phyloP scores from a whole-genome alignment of 2,113 vertebrate species.

The Prietella phreatophila region DNA sequence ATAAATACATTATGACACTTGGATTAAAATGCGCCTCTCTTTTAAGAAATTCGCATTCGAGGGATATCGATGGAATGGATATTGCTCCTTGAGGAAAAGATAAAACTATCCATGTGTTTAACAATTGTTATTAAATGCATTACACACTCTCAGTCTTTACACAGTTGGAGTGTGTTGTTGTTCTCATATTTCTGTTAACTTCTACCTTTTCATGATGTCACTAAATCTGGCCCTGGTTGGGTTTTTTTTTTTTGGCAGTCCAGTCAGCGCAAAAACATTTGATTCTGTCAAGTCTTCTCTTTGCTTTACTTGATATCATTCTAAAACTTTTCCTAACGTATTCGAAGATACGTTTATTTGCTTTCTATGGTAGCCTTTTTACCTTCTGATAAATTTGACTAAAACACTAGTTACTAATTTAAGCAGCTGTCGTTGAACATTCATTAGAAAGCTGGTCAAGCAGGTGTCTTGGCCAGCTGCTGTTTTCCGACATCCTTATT shows the following conservation, averaged over 20 bases:
- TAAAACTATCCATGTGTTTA: conserved; percentile 38
- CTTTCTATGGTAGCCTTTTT: background rate
- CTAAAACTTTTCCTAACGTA: background rate
- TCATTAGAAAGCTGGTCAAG: background rate
- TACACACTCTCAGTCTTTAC: background rate
- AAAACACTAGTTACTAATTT: background rate
- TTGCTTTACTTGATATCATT: background rate
- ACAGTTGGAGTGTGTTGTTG: background rate
- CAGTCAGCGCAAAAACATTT: background rate
- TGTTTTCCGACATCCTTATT: background rate
- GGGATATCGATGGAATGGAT: conserved; percentile 11
- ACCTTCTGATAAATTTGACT: background rate
- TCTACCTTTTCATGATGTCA: background rate
- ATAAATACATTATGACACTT: conserved; percentile 20
- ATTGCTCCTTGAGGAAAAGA: conserved; percentile 32
- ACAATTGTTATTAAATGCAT: conserved; percentile 10
- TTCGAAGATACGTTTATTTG: background rate
- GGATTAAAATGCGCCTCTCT: background rate
- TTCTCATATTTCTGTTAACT: background rate
- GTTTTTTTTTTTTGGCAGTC: background rate
- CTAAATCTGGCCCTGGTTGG: background rate
- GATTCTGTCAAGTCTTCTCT: background rate
- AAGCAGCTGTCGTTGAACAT: background rate
- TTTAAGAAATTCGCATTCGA: background rate
- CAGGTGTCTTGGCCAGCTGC: background rate